phyloP scores from a whole-genome alignment of 2,888 invertebrate genomes.

The Heliothis peltigera region DNA sequence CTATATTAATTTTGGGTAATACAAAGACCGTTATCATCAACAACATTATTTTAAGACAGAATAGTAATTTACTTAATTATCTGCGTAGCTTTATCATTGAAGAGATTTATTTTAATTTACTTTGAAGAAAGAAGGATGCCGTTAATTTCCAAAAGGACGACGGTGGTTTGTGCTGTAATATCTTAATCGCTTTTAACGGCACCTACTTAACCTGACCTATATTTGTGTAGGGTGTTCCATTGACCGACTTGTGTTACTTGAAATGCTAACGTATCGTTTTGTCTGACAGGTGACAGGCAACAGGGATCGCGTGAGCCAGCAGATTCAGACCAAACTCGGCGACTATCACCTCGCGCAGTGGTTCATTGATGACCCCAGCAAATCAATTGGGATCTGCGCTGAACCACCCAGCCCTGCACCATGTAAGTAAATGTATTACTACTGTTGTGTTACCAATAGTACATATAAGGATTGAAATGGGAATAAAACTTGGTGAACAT shows the following conservation, averaged over 20 bases:
- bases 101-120: slow-evolving; percentile 23
- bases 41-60: slow-evolving; percentile 4
- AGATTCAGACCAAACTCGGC: slow-evolving; percentile 93
- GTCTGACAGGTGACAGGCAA: slow-evolving; percentile 91
- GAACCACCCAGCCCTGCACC: slow-evolving; percentile 92
- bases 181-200: slow-evolving; percentile 32
- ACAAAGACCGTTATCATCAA: slow-evolving; percentile 11
- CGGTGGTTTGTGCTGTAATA: slow-evolving; percentile 26
- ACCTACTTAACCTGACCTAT: slow-evolving; percentile 37
- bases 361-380: slow-evolving; percentile 91
- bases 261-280: slow-evolving; percentile 12
- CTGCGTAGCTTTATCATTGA: not conserved
- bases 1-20: slow-evolving; percentile 14
- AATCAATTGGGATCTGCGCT: slow-evolving; percentile 93
- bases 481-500: not conserved
- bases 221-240: slow-evolving; percentile 11
- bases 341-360: slow-evolving; percentile 92
- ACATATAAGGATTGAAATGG: not conserved
- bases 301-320: slow-evolving; percentile 91
- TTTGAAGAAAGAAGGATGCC: slow-evolving; percentile 27
- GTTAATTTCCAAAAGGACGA: slow-evolving; percentile 22
- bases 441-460: no score
- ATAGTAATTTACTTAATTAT: slow-evolving; percentile 22
- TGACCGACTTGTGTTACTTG: slow-evolving; percentile 15
- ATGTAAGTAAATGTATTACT: slow-evolving; percentile 79